Percentiles rank a stretch among this genome's conserved stretches.
phyloP scores from a whole-genome alignment of 2,113 vertebrate genomes.

The Lophura nycthemera region DNA sequence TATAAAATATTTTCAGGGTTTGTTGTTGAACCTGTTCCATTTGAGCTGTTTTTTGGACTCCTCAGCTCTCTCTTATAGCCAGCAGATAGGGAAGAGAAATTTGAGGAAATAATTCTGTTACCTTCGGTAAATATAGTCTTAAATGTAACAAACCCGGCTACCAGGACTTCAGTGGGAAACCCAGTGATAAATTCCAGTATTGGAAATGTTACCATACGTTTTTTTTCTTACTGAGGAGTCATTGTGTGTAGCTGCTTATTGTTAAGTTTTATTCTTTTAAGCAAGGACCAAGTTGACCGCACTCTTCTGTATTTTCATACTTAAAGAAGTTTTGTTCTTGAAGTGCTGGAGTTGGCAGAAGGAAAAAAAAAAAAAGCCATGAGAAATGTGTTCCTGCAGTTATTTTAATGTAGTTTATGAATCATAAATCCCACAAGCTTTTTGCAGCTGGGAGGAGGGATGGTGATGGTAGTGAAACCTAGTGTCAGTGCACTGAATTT shows the following conservation, averaged over 20 bases:
- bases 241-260: neutral
- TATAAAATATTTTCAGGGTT: neutral
- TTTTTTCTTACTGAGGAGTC: neutral
- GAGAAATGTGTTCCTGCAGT: neutral
- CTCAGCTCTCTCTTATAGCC: neutral
- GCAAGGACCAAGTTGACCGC: neutral
- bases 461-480: neutral
- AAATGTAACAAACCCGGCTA: neutral
- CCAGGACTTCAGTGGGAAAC: neutral
- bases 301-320: neutral
- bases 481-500: neutral
- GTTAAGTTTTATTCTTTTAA: neutral
- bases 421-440: neutral
- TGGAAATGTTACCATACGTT: neutral
- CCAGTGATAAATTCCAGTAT: neutral
- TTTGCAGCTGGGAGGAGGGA: neutral
- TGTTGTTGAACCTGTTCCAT: neutral
- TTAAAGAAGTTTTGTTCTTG: neutral
- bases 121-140: neutral
- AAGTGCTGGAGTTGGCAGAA: neutral
- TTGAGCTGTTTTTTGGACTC: neutral
- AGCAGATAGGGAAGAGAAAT: neutral
- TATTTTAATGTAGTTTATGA: neutral
- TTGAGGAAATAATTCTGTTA: neutral
- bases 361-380: neutral